Evolutionary conservation across 2,888 invertebrate genomes (phyloP), one percentile per base, ranked within the genome.

Genomic region (Andrena chrysosceles): DNA sequence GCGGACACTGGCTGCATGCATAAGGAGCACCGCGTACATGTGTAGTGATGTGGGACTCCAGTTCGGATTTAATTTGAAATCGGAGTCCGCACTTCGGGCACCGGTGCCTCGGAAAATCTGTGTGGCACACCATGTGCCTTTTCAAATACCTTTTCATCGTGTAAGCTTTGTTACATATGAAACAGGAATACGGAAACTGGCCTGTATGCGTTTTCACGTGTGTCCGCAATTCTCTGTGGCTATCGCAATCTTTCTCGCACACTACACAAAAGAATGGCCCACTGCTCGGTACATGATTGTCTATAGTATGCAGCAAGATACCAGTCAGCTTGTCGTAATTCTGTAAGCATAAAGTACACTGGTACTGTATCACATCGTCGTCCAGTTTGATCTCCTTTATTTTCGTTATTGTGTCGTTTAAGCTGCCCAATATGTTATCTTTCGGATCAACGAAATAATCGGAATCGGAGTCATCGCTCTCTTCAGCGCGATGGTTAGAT

Each of bases 131-230:
- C 93, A 94, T 93, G 70, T 94, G 94, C 2, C 94, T 81, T 54
- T 93, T 94, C 2, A 94, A 76, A 68, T 94, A 94, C 6, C 93
- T 88, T 52, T 92, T 93, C 89, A 89, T 91, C 2, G 92, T 81
- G 26, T 93, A 94, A 0, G 92, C 88, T 71, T 93, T 94, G 20
- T 89, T 88, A 63, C 93, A 94, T 0, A 94, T 89, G 62, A 94
- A 94, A 77, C 94, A 94, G 0, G 94, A 94, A 89, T 95, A 95
- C 1, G 95, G 95, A 80, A 94, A 95, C 7, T 94, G 93, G 0
- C 95, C 95, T 85, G 94, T 95, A 88, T 96, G 96, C 90, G 94
- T 95, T 87, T 95, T 95, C 84, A 95, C 95, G 79, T 96, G 96
- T 0, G 94, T 93, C 82, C 95, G 95, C 6, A 96, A 87, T 0